Evolutionary conservation across 2,888 invertebrate genomes (phyloP).

Genomic region (Pollenia angustigena): DNA sequence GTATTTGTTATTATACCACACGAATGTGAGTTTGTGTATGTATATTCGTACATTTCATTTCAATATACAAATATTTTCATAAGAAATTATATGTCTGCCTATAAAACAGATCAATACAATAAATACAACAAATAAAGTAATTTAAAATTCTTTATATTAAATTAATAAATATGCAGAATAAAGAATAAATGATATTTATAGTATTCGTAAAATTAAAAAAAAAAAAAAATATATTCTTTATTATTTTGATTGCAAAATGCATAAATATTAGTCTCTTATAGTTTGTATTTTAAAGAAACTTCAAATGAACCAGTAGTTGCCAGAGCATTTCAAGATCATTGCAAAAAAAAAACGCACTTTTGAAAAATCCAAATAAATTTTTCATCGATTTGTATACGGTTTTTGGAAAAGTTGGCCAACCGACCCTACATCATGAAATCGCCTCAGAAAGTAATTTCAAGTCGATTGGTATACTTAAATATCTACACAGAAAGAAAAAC

Average conservation of each 20-base stretch:
- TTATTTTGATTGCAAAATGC: neutral
- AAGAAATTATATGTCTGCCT: slow-evolving; percentile 54
- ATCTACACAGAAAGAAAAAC: no score
- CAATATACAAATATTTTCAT: slow-evolving; percentile 52
- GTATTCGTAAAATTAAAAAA: neutral
- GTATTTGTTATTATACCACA: neutral
- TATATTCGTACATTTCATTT: slow-evolving; percentile 6
- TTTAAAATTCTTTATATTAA: slow-evolving; percentile 40
- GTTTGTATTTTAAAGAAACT: no score
- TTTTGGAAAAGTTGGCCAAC: no score
- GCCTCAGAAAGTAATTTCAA: no score
- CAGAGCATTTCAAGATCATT: no score
- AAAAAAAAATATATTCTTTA: neutral
- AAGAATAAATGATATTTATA: neutral
- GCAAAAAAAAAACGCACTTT: no score
- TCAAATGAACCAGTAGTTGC: no score
- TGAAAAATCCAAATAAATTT: no score
- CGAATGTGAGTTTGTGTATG: neutral
- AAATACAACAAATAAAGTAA: slow-evolving; percentile 35
- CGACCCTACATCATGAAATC: no score
- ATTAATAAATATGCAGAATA: neutral
- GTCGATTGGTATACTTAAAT: no score
- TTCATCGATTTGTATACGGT: no score
- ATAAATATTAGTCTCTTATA: no score
- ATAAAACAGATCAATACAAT: slow-evolving; percentile 52